Conservation (phyloP, 2,113 vertebrate genomes). For the Zosterops pallidus region DNA sequence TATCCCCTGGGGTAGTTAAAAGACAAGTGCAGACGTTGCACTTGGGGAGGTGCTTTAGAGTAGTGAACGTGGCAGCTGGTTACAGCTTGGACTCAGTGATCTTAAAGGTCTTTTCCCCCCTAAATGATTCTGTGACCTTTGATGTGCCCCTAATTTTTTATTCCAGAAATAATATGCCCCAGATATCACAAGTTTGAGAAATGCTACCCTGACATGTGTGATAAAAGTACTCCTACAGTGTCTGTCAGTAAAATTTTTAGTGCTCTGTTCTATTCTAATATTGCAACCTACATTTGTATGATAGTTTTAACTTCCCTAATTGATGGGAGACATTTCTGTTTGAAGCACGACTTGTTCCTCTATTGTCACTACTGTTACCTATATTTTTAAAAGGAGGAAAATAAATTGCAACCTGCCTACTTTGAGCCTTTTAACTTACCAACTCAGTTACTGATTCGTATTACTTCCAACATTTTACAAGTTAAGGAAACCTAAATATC, state of each 20-base stretch:
- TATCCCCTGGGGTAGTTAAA: background rate
- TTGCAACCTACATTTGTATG: background rate
- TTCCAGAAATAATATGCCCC: background rate
- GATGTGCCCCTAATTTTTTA: background rate
- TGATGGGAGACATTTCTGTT: background rate
- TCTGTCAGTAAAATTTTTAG: background rate
- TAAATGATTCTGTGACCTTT: background rate
- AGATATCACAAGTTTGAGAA: background rate
- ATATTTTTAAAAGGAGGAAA: background rate
- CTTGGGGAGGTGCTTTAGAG: background rate
- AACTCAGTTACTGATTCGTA: background rate
- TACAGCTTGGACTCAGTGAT: background rate
- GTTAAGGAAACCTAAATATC: background rate
- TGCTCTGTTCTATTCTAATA: background rate
- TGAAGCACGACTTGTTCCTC: background rate
- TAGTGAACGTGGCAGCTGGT: background rate
- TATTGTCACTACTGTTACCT: background rate
- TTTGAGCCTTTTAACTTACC: background rate
- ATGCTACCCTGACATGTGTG: background rate
- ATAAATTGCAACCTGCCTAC: background rate
- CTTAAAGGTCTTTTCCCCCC: background rate
- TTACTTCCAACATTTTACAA: background rate
- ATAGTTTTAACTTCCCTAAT: background rate
- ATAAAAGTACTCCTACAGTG: background rate
- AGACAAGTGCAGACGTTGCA: rapidly evolving